phyloP scores from a whole-genome alignment of 2,113 vertebrate genomes.

The Aviceda subcristata region DNA sequence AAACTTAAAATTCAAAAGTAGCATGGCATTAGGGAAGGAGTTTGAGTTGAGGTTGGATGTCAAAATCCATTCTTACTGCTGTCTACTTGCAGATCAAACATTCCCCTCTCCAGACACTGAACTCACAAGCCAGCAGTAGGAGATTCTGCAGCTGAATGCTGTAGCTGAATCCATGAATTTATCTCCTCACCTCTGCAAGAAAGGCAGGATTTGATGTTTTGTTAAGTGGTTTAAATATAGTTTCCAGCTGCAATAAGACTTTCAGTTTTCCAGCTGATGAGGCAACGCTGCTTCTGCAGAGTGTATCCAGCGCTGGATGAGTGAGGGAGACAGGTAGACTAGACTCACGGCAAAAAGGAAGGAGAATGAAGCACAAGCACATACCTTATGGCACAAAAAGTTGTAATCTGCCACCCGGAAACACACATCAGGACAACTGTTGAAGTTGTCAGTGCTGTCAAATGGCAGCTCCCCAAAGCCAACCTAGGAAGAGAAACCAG shows the following conservation, averaged over 20 bases:
- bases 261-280: not conserved
- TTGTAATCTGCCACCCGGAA: slow-evolving; percentile 85
- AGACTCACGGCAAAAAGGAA: not conserved
- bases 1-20: not conserved
- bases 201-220: not conserved
- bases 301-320: not conserved
- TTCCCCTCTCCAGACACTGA: not conserved
- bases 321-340: not conserved
- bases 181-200: not conserved
- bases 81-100: not conserved
- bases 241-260: not conserved
- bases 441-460: slow-evolving; percentile 84
- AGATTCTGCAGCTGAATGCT: not conserved
- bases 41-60: not conserved
- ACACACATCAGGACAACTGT: slow-evolving; percentile 89
- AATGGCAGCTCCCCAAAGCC: slow-evolving; percentile 94
- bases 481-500: slow-evolving; percentile 72
- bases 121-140: not conserved
- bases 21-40: not conserved
- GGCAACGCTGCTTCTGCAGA: not conserved
- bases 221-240: not conserved
- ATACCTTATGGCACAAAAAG: slow-evolving; percentile 95
- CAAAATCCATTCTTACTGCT: not conserved
- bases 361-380: not conserved
- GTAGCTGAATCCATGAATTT: not conserved